Conservation (phyloP, 2,113 vertebrate genomes). For the Poicephalus meyeri region DNA sequence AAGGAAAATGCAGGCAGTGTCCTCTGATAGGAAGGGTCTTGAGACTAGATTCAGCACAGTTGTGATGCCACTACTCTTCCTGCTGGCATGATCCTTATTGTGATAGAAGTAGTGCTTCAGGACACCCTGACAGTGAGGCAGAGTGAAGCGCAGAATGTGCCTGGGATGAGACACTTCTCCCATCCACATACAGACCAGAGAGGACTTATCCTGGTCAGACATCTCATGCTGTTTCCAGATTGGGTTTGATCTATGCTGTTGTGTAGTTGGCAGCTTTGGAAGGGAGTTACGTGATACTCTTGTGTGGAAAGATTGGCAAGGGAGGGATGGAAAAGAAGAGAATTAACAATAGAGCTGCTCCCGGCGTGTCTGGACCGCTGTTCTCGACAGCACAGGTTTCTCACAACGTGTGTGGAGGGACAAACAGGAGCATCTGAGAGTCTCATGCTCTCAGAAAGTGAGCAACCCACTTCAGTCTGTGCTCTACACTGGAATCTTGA, state of each 20-base stretch:
- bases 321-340: not conserved
- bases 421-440: not conserved
- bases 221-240: not conserved
- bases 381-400: not conserved
- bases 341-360: not conserved
- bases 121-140: not conserved
- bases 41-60: not conserved
- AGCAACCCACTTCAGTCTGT: not conserved
- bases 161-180: not conserved
- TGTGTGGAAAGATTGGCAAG: not conserved
- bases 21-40: not conserved
- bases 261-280: not conserved
- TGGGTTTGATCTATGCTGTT: not conserved
- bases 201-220: not conserved
- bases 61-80: not conserved
- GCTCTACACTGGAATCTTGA: not conserved
- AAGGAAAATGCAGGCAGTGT: not conserved
- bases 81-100: not conserved
- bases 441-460: not conserved
- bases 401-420: accelerated
- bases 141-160: not conserved
- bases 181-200: not conserved
- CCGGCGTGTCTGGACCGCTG: not conserved
- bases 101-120: not conserved
- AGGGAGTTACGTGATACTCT: not conserved